Conservation (phyloP, 2,113 vertebrate species). For the Speoplatyrhinus poulsoni region DNA sequence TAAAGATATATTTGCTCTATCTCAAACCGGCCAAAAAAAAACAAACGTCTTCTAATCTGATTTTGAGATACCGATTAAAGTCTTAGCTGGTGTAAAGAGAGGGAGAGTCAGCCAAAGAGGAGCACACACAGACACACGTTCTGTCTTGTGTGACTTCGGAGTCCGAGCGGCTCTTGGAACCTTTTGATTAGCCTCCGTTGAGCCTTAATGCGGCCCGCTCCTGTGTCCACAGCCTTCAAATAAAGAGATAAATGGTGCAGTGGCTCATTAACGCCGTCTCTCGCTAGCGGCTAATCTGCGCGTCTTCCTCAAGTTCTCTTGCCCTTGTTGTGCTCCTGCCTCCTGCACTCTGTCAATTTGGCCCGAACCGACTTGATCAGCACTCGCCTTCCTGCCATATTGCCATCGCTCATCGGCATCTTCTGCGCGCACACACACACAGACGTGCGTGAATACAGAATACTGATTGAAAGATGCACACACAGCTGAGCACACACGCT, state of each 20-base stretch:
- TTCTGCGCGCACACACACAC: background rate
- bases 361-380: background rate
- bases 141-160: too few species aligned
- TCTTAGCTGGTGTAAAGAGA: background rate
- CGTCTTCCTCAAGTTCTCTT: background rate
- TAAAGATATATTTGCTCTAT: too few species aligned
- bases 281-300: background rate
- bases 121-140: background rate
- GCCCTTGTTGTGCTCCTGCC: background rate
- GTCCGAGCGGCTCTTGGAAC: too few species aligned
- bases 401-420: background rate
- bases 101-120: background rate
- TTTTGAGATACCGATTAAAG: too few species aligned
- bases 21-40: too few species aligned
- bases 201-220: background rate
- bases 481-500: background rate
- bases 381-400: background rate
- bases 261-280: background rate
- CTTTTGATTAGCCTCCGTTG: background rate
- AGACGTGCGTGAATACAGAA: background rate
- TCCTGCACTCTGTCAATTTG: background rate
- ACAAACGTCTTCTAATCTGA: too few species aligned
- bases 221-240: background rate
- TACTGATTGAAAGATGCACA: background rate
- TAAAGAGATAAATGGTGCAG: background rate